A percentile compares a stretch with the other conserved stretches of the same genome.
Evolutionary conservation across 2,113 vertebrate species (phyloP).

Genomic region (Micronycteris hirsuta): DNA sequence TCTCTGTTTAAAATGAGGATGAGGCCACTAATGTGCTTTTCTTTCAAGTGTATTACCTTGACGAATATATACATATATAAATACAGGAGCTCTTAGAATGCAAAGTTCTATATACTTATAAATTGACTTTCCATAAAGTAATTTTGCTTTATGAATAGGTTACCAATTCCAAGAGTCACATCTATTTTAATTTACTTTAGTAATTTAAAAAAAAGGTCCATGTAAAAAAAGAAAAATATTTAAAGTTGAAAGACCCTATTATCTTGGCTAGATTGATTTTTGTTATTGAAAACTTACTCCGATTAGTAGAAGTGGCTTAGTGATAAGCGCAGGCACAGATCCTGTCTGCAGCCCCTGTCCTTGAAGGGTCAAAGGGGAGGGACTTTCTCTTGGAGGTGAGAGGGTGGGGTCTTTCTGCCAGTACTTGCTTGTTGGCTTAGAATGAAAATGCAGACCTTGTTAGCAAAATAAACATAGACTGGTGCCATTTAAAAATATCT

Average conservation of each 20-base stretch:
- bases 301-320: constrained; percentile 11
- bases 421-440: not conserved
- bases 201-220: constrained; percentile 18
- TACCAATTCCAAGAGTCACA: constrained; percentile 56
- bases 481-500: not conserved
- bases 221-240: constrained; percentile 47
- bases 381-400: not conserved
- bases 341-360: not conserved
- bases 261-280: constrained; percentile 66
- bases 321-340: not conserved
- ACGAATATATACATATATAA: constrained; percentile 40
- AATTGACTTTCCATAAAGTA: constrained; percentile 61
- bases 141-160: constrained; percentile 65
- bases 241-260: constrained; percentile 55
- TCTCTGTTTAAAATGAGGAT: constrained; percentile 56
- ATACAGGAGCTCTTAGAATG: constrained; percentile 49
- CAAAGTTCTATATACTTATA: constrained; percentile 49
- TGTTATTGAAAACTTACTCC: constrained; percentile 47
- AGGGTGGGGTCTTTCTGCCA: not conserved
- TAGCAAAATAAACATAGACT: not conserved
- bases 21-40: constrained; percentile 45
- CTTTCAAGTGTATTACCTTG: constrained; percentile 57
- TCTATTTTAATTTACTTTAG: constrained; percentile 55
- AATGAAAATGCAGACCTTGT: not conserved
- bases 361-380: not conserved